phyloP scores from a whole-genome alignment of 1,140 invertebrate species.

The Glossosoma conforme region DNA sequence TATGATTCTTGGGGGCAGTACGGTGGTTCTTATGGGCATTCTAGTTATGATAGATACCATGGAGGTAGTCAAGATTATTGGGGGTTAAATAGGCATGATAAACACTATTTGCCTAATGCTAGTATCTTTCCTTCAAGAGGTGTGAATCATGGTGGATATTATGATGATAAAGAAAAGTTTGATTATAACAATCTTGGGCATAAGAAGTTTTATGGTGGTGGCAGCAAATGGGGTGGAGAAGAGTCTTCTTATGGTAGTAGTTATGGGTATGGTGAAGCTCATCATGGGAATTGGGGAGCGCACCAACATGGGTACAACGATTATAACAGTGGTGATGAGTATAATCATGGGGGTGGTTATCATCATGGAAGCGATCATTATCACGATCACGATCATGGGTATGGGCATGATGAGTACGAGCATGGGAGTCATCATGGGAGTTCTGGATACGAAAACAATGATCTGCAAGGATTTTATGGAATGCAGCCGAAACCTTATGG shows the following conservation, averaged over 20 bases:
- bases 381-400: conserved; percentile 1
- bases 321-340: not conserved
- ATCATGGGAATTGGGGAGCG: not conserved
- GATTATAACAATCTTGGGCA: conserved; percentile 24
- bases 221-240: conserved; percentile 12
- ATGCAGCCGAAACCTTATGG: conserved; percentile 6
- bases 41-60: conserved; percentile 13
- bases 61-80: conserved; percentile 26
- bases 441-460: not conserved
- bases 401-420: conserved; percentile 7
- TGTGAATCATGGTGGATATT: conserved; percentile 10
- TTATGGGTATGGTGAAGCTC: conserved; percentile 35
- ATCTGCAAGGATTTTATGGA: conserved; percentile 3
- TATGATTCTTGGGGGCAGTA: conserved; percentile 42
- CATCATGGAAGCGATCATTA: not conserved
- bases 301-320: not conserved
- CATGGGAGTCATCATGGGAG: no score
- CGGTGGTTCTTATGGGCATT: conserved; percentile 36
- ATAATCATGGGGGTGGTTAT: not conserved
- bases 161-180: conserved; percentile 17
- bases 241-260: not conserved
- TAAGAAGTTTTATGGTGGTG: conserved; percentile 29
- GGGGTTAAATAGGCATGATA: conserved; percentile 21
- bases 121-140: conserved; percentile 21
- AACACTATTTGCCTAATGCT: conserved; percentile 23